phyloP scores from a whole-genome alignment of 2,113 vertebrate species.

The Ciconia maguari region DNA sequence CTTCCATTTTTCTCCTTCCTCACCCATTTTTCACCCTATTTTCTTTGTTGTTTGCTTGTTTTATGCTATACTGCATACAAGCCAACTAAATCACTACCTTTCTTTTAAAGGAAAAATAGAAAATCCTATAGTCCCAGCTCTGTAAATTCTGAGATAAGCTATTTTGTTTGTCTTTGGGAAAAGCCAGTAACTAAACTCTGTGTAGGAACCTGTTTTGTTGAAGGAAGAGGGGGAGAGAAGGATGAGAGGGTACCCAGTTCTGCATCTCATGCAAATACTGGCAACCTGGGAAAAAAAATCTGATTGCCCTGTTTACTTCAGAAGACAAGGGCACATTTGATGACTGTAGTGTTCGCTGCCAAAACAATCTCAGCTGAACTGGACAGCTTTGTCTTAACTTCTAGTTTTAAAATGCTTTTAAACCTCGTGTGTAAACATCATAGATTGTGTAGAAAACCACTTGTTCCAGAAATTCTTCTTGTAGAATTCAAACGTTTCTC shows the following conservation, averaged over 20 bases:
- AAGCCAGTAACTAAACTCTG: background rate
- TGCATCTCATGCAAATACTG: background rate
- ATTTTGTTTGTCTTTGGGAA: background rate
- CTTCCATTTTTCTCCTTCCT: background rate
- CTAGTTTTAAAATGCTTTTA: background rate
- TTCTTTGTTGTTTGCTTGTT: background rate
- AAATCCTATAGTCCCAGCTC: background rate
- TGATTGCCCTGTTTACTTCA: background rate
- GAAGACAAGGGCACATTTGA: background rate
- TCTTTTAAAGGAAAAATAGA: background rate
- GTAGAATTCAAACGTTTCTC: background rate
- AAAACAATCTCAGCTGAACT: background rate
- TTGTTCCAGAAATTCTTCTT: background rate
- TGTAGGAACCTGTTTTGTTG: background rate
- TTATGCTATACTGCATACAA: background rate
- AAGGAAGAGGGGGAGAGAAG: background rate
- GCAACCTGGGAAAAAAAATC: background rate
- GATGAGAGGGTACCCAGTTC: background rate
- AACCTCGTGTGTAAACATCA: background rate
- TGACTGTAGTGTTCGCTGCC: background rate
- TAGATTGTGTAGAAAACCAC: background rate
- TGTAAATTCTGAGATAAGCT: background rate
- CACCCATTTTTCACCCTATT: background rate
- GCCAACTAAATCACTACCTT: background rate
- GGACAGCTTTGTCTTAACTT: background rate